These are phyloP conservation scores for Forbesichthys agassizii DNA, from an alignment of 2,113 vertebrate genomes.

Conservation along the genomic window DNA sequence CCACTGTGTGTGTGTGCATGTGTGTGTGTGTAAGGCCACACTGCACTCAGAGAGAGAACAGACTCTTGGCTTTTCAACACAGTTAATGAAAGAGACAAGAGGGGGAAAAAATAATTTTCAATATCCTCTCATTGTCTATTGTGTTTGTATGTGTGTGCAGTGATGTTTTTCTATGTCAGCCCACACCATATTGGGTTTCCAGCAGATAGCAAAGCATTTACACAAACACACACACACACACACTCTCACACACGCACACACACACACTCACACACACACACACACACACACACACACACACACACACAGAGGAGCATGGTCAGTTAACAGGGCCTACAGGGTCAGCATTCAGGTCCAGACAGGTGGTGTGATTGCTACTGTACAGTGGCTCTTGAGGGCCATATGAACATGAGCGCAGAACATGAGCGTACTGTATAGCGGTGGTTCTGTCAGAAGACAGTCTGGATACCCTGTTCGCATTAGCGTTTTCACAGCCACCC, in stretches of 20 bases:
- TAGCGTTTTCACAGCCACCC: too few relatives aligned
- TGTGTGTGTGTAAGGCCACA: conserved; percentile 28
- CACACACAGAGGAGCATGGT: background rate
- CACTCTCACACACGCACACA: conserved; percentile 19
- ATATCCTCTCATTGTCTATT: conserved; percentile 57
- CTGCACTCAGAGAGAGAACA: conserved; percentile 33
- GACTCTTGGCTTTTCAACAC: conserved; percentile 68
- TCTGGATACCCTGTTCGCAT: too few relatives aligned
- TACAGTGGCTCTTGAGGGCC: too few relatives aligned
- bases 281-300: background rate
- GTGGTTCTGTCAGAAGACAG: too few relatives aligned
- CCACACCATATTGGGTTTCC: conserved; percentile 66
- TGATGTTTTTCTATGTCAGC: conserved; percentile 58
- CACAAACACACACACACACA: conserved; percentile 26
- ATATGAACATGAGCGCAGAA: too few relatives aligned
- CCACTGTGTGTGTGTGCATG: conserved; percentile 8
- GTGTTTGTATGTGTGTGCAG: conserved; percentile 24
- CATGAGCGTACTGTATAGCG: too few relatives aligned
- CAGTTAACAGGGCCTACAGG: too few relatives aligned
- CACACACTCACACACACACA: too few relatives aligned
- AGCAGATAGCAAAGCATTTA: conserved; percentile 40
- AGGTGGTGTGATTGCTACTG: too few relatives aligned
- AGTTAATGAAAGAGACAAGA: conserved; percentile 73
- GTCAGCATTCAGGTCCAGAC: too few relatives aligned
- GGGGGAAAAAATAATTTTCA: conserved; percentile 62